Conservation (phyloP, 2,888 invertebrate species). For the Chydorus sphaericus region DNA sequence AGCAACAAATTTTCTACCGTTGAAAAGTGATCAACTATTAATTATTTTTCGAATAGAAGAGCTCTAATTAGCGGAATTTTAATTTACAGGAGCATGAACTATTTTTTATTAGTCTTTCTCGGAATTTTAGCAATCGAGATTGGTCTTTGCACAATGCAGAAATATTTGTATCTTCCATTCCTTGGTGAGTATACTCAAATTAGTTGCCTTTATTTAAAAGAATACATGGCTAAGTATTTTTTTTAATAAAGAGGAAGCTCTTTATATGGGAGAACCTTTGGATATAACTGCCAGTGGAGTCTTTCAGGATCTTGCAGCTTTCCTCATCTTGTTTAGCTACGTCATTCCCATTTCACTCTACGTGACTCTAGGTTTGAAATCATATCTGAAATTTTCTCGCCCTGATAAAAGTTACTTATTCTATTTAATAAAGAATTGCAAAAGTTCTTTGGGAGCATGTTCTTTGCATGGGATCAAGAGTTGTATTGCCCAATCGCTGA, state of each 20-base stretch:
- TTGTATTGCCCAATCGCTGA: conserved; percentile 46
- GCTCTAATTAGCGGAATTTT: conserved; percentile 6
- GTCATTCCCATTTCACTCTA: conserved; percentile 75
- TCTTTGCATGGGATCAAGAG: conserved; percentile 59
- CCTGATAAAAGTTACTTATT: not conserved
- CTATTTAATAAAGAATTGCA: conserved; percentile 35
- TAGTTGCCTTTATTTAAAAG: not conserved
- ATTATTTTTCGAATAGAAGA: too few species aligned
- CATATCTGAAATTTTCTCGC: not conserved
- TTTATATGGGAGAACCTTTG: not conserved
- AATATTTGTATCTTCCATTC: conserved; percentile 27
- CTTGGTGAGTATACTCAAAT: not conserved
- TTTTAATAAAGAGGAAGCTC: not conserved
- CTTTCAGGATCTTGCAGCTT: conserved; percentile 47
- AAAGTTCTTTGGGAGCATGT: conserved; percentile 47
- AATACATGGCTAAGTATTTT: not conserved
- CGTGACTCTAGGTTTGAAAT: conserved; percentile 56
- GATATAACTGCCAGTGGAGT: conserved; percentile 18
- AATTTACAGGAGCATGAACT: conserved; percentile 51
- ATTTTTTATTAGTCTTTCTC: conserved; percentile 52
- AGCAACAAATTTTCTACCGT: conserved; percentile 53
- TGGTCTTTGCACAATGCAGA: conserved; percentile 40
- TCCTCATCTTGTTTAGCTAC: conserved; percentile 63
- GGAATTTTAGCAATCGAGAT: conserved; percentile 44
- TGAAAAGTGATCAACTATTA: conserved; percentile 34